Base-by-base conservation (phyloP, 2,797 vertebrate species). In the Muraenolepis orangiensis region DNA sequence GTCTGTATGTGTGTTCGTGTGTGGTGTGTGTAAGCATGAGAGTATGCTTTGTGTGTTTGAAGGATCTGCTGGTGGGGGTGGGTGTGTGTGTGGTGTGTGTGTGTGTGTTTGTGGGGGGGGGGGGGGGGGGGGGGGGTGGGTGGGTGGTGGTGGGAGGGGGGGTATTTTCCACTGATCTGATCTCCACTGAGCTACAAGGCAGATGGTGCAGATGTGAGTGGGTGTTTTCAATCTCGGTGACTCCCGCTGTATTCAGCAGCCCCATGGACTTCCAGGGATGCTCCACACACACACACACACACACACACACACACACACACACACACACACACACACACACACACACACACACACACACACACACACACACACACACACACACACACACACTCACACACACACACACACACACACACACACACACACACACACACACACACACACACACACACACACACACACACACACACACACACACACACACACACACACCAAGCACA, bases 131-230 rank as follows among this genome's bases (percentile, higher is more conserved):
- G 20, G 11, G 70, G 72, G 11, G 42, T 38, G 66, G 32, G 69
- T 26, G 11, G 42, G 29, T 4, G 31, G 28, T 1, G 14, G 42
- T 12, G 42, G n/a, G 34, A 38, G 57, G 70, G 78, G 73, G 34
- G 79, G 86, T 78, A 81, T 84, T 87, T 86, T 76, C 74, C 77
- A 23, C n/a, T 66, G 61, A 66, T 66, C 42, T 72, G 75, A 69
- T 70, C 32, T 77, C 51, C n/a, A 32, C 31, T 72, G 75, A 83
- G 79, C 80, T 80, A 83, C 84, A 73, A 76, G 89, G 84, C 91
- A 92, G 90, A 91, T 91, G 88, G 82, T 89, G 80, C 90, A 90
- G 88, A 90, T 91, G 83, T 85, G 86, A 86, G 90, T 88, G 87
- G 88, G 90, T 79, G 87, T 89, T 87, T 75, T 84, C 77, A 71